A percentile compares a stretch with the other conserved stretches of the same genome.
Evolutionary conservation across 1,140 invertebrate genomes (phyloP).

Genomic region (Drosophila kikkawai): DNA sequence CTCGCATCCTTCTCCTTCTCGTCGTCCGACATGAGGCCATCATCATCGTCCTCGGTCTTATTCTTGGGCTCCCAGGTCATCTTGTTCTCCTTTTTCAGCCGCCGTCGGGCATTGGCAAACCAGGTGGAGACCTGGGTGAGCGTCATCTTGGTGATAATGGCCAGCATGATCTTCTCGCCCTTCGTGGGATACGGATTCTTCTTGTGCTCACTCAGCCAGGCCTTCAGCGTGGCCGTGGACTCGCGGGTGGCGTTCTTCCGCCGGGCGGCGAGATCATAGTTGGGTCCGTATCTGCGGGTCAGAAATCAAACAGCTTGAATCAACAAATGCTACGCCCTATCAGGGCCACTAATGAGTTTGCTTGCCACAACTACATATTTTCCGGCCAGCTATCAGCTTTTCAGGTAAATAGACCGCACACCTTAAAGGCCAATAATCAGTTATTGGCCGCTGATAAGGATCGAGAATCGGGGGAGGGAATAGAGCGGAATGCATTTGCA

Average conservation of each 20-base stretch:
- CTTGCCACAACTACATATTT: conserved; percentile 15
- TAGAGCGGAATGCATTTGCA: conserved; percentile 57
- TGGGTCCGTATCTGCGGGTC: conserved; percentile 93
- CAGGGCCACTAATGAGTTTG: conserved; percentile 39
- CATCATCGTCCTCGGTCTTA: conserved; percentile 96
- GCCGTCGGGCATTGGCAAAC: conserved; percentile 96
- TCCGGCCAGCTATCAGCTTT: conserved; percentile 30
- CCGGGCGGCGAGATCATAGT: conserved; percentile 96
- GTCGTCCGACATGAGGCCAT: conserved; percentile 93
- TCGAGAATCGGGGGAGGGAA: background rate
- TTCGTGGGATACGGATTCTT: conserved; percentile 99
- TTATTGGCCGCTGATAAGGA: conserved; percentile 38
- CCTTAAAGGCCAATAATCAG: conserved; percentile 39
- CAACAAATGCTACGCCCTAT: conserved; percentile 27
- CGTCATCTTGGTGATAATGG: conserved; percentile 98
- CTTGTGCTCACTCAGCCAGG: conserved; percentile 97
- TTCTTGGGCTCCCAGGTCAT: conserved; percentile 98
- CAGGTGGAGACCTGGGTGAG: conserved; percentile 97
- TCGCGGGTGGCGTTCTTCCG: conserved; percentile 99
- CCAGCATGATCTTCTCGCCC: conserved; percentile 98
- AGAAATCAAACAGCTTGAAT: conserved; percentile 32
- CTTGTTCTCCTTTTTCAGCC: conserved; percentile 98
- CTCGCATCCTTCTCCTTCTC: conserved; percentile 91
- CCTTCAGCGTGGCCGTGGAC: conserved; percentile 97
- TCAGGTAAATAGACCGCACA: conserved; percentile 28